Evolutionary conservation across 2,113 vertebrate genomes (phyloP).

Genomic region (Scatophagus argus): DNA sequence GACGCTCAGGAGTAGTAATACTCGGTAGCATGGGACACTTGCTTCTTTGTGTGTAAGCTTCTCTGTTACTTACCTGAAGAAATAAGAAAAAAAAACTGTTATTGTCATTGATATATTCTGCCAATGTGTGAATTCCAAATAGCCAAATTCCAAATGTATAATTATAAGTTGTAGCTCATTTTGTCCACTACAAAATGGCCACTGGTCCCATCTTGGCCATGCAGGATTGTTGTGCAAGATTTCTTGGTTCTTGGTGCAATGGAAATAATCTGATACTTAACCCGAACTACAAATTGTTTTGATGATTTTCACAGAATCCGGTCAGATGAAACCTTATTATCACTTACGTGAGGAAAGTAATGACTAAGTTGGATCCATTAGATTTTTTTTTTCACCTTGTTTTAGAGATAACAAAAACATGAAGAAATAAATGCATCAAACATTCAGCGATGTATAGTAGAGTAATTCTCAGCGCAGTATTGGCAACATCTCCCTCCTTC

Average conservation of each 20-base stretch:
- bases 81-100: too few species aligned
- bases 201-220: too few species aligned
- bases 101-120: too few species aligned
- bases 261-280: neutral
- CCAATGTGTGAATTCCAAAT: too few species aligned
- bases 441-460: rapidly evolving
- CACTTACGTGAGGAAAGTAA: neutral
- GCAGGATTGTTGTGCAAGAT: too few species aligned
- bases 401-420: neutral
- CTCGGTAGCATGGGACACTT: too few species aligned
- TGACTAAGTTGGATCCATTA: neutral
- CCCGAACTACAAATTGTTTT: neutral
- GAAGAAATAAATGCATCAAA: neutral
- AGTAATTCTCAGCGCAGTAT: neutral
- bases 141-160: too few species aligned
- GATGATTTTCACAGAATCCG: neutral
- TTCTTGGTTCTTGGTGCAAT: neutral
- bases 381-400: neutral
- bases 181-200: too few species aligned
- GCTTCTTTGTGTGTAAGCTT: too few species aligned
- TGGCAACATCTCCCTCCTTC: neutral
- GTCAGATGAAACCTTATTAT: conserved; percentile 15
- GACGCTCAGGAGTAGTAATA: too few species aligned
- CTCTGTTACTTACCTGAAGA: too few species aligned
- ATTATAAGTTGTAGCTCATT: too few species aligned